Conservation (phyloP, 2,113 vertebrate genomes). For the Erythrocebus patas region DNA sequence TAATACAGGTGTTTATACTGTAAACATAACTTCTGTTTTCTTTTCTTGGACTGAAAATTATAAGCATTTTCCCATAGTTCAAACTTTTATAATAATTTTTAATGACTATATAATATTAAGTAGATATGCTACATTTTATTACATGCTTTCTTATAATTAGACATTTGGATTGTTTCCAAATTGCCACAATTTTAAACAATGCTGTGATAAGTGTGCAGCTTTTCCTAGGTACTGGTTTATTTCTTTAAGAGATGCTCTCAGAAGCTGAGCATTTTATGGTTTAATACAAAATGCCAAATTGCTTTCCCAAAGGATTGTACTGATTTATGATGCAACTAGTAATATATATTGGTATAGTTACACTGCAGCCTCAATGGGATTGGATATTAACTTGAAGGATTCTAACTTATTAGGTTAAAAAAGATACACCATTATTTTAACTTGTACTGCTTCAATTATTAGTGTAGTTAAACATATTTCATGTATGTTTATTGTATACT, state of each 20-base stretch:
- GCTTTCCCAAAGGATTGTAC: neutral
- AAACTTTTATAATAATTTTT: neutral
- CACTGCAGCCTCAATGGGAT: neutral
- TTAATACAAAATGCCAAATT: constrained; percentile 35
- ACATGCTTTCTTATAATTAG: constrained; percentile 19
- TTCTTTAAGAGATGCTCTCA: constrained; percentile 11
- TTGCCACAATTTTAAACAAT: neutral
- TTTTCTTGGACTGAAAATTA: neutral
- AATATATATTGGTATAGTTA: neutral
- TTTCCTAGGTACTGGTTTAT: constrained; percentile 8
- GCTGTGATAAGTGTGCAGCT: neutral
- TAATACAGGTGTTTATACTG: neutral
- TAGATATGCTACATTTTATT: neutral
- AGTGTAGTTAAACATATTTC: constrained; percentile 17
- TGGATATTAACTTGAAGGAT: neutral
- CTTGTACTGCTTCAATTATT: constrained; percentile 13
- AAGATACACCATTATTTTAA: neutral
- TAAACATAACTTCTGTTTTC: neutral
- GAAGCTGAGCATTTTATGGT: constrained; percentile 6
- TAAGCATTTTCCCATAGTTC: neutral
- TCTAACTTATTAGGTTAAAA: neutral
- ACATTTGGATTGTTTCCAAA: neutral
- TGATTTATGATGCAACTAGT: neutral
- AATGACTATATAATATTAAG: constrained; percentile 5
- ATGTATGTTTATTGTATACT: neutral